Conservation (phyloP, 2,797 vertebrate genomes). For the Astyanax mexicanus region DNA sequence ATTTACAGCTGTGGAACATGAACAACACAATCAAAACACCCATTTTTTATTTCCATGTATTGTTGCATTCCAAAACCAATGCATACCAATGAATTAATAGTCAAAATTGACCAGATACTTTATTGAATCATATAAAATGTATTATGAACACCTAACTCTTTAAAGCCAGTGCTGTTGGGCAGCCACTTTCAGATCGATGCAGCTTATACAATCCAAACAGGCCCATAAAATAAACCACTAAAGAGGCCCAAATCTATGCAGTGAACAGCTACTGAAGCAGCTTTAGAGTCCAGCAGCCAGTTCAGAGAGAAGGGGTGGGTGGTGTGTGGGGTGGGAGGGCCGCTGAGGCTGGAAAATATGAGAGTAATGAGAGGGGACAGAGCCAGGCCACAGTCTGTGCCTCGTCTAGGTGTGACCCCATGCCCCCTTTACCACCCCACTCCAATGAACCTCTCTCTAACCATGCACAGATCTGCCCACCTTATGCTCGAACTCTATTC, state of each 20-base stretch:
- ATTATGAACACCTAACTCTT: too few species aligned
- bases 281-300: neutral
- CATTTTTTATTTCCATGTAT: too few species aligned
- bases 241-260: neutral
- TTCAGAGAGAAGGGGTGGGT: conserved; percentile 2
- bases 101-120: too few species aligned
- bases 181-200: neutral
- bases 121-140: too few species aligned
- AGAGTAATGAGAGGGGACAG: conserved; percentile 60
- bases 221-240: neutral
- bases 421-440: neutral
- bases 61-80: too few species aligned
- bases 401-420: neutral
- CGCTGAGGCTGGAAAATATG: conserved; percentile 55
- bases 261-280: neutral
- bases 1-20: too few species aligned
- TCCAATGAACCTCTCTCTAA: neutral
- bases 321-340: conserved; percentile 11
- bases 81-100: too few species aligned
- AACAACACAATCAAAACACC: too few species aligned
- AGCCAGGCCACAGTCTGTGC: conserved; percentile 46
- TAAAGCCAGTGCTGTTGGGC: too few species aligned
- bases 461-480: neutral
- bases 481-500: too few species aligned
- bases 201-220: neutral